A percentile compares a stretch with the other conserved stretches of the same genome.
Evolutionary conservation across 2,113 vertebrate species (phyloP).

Genomic region (Xenopus borealis): DNA sequence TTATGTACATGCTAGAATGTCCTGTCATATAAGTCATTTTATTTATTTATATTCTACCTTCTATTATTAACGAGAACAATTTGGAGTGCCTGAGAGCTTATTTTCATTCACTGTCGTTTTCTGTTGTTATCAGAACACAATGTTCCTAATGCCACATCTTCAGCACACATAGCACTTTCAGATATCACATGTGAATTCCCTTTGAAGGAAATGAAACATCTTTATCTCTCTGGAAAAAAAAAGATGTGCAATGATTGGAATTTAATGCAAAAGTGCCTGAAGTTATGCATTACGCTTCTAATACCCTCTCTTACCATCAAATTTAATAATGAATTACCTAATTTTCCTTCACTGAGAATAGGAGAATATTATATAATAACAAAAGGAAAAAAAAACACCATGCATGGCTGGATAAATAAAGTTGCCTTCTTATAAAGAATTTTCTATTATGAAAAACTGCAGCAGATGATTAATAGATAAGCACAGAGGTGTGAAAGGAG

Average conservation of each 20-base stretch:
- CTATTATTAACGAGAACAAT: slow-evolving; percentile 30
- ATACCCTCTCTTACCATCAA: background rate
- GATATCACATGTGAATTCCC: slow-evolving; percentile 22
- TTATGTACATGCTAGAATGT: no score
- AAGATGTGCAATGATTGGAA: background rate
- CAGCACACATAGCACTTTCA: slow-evolving; percentile 16
- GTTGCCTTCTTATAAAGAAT: background rate
- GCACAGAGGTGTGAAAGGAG: slow-evolving; percentile 47
- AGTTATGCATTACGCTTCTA: background rate
- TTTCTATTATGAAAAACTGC: background rate
- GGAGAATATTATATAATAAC: background rate
- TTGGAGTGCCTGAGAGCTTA: slow-evolving; percentile 20
- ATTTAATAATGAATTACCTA: background rate
- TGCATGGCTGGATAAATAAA: background rate
- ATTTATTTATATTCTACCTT: slow-evolving; percentile 22
- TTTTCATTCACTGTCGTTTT: slow-evolving; percentile 20
- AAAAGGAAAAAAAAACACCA: background rate
- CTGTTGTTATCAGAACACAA: slow-evolving; percentile 38
- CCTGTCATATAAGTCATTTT: no score
- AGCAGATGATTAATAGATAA: background rate
- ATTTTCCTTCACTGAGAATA: background rate
- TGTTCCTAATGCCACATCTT: slow-evolving; percentile 18
- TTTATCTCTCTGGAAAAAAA: background rate
- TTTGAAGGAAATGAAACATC: slow-evolving; percentile 24
- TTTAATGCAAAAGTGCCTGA: slow-evolving; percentile 1